A percentile compares a stretch with the other conserved stretches of the same genome.
These are phyloP conservation scores for Potamilus streckersoni DNA, from an alignment of 1,140 invertebrate genomes.

Conservation along the genomic window DNA sequence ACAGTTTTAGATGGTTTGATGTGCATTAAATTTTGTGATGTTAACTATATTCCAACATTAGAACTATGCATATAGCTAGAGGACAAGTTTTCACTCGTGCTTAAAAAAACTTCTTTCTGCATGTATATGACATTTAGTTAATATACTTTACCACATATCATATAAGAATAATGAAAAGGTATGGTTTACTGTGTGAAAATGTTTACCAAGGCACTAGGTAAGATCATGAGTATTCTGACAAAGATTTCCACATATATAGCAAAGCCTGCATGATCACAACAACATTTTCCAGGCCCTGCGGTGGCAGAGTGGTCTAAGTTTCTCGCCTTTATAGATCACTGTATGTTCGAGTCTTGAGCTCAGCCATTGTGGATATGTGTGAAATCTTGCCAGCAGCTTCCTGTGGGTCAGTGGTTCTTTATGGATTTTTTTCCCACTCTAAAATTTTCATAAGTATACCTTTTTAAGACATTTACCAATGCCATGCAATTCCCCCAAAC, in stretches of 20 bases:
- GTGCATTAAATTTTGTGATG: not conserved
- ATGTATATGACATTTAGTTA: not conserved
- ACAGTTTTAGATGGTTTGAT: not conserved
- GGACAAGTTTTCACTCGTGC: not conserved
- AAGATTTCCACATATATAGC: too few relatives aligned
- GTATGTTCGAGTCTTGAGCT: not conserved
- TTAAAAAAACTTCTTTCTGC: not conserved
- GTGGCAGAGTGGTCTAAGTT: too few relatives aligned
- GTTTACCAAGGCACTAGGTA: too few relatives aligned
- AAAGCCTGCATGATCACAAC: not conserved
- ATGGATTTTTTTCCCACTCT: not conserved
- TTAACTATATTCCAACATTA: not conserved
- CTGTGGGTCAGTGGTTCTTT: not conserved
- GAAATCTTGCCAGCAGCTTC: not conserved
- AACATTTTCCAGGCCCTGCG: not conserved
- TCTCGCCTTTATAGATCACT: not conserved
- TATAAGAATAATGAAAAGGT: not conserved
- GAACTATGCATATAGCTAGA: not conserved
- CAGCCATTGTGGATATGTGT: not conserved
- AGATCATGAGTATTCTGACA: too few relatives aligned
- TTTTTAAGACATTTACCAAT: not conserved
- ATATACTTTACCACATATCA: not conserved
- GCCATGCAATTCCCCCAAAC: not conserved
- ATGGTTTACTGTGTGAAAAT: too few relatives aligned
- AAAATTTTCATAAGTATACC: not conserved